These are phyloP conservation scores for Pantherophis guttatus DNA, from an alignment of 2,113 vertebrate species.

Conservation along the genomic window DNA sequence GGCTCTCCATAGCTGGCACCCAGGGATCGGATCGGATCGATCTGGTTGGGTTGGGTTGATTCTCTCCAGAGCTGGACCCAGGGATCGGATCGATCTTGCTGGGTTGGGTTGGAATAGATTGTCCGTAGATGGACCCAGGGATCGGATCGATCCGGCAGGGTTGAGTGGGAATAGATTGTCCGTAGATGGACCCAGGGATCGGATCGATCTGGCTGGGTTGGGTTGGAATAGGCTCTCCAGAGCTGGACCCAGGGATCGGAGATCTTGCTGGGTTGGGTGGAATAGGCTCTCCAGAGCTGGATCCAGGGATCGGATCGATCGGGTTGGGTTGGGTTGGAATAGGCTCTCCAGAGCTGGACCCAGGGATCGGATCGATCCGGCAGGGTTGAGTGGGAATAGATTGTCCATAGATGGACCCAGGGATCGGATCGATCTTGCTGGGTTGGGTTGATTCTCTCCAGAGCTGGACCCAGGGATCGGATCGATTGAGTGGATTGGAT, in stretches of 20 bases:
- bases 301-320: too few species aligned
- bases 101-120: not conserved
- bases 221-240: too few species aligned
- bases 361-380: not conserved
- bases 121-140: not conserved
- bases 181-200: not conserved
- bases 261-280: too few species aligned
- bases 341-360: not conserved
- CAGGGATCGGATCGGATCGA: too few species aligned
- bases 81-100: not conserved
- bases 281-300: too few species aligned
- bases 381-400: not conserved
- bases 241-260: not conserved
- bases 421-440: not conserved
- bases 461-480: too few species aligned
- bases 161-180: not conserved
- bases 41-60: too few species aligned
- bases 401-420: not conserved
- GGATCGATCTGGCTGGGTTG: not conserved
- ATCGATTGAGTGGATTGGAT: not conserved
- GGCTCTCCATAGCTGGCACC: too few species aligned
- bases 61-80: too few species aligned
- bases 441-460: not conserved
- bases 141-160: not conserved
- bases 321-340: not conserved